phyloP scores from a whole-genome alignment of 1,140 invertebrate genomes.

The Drosophila nebulosa region DNA sequence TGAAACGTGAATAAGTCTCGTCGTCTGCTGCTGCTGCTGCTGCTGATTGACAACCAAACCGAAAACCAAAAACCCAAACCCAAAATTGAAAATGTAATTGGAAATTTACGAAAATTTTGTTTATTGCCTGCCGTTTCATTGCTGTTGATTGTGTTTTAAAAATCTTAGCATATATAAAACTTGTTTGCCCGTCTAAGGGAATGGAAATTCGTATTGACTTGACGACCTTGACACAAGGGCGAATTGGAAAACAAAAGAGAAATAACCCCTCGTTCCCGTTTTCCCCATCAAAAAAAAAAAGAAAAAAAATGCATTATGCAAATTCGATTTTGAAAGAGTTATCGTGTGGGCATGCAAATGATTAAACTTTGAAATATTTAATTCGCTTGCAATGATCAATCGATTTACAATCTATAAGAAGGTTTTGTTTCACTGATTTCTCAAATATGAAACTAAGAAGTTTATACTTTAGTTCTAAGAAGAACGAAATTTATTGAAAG shows the following conservation, averaged over 20 bases:
- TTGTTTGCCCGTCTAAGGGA: conserved; percentile 12
- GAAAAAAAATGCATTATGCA: neutral
- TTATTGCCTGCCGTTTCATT: conserved; percentile 4
- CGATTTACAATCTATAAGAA: neutral
- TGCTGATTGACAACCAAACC: neutral
- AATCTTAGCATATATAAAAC: conserved; percentile 36
- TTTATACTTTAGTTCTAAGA: too few species aligned
- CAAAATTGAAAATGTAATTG: conserved; percentile 67
- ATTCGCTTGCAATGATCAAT: neutral
- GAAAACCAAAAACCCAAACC: neutral
- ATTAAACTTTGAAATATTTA: neutral
- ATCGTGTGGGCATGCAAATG: neutral
- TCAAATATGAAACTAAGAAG: too few species aligned
- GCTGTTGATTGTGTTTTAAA: conserved; percentile 3
- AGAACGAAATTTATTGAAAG: too few species aligned
- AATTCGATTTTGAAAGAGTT: neutral
- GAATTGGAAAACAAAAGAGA: neutral
- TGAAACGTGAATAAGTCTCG: conserved; percentile 2
- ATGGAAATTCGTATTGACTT: neutral
- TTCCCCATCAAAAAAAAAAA: too few species aligned
- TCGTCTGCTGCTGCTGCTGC: neutral
- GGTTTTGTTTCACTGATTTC: too few species aligned
- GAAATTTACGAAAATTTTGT: conserved; percentile 24
- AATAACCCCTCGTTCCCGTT: neutral
- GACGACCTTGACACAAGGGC: conserved; percentile 40